These are phyloP conservation scores for Anolis carolinensis DNA, from an alignment of 2,113 vertebrate genomes.

Conservation along the genomic window DNA sequence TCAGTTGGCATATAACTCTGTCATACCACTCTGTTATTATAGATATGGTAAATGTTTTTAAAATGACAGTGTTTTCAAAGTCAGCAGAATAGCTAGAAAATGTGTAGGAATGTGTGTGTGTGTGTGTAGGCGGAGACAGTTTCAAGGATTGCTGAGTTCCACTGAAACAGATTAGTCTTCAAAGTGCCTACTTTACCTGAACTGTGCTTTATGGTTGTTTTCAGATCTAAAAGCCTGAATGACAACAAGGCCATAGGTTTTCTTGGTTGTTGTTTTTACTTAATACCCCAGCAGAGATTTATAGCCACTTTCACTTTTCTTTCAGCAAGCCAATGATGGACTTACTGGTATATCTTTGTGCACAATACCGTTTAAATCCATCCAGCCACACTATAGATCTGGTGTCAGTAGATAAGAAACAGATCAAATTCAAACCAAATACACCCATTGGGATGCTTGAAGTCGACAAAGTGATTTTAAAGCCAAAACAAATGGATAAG, in stretches of 20 bases:
- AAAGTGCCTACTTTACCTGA: neutral
- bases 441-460: slow-evolving; percentile 90
- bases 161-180: neutral
- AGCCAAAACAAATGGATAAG: slow-evolving; percentile 88
- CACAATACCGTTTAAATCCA: slow-evolving; percentile 93
- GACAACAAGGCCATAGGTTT: neutral
- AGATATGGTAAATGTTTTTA: neutral
- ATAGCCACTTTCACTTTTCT: slow-evolving; percentile 18
- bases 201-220: neutral
- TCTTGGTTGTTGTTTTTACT: slow-evolving; percentile 30
- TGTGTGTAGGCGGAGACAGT: neutral
- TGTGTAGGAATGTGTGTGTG: neutral
- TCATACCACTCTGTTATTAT: neutral
- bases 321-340: slow-evolving; percentile 96
- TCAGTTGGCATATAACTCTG: neutral
- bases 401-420: slow-evolving; percentile 84
- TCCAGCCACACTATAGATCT: slow-evolving; percentile 91
- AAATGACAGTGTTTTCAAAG: neutral
- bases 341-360: slow-evolving; percentile 92
- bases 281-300: slow-evolving; percentile 33
- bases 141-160: neutral
- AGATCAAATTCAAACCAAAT: slow-evolving; percentile 92
- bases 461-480: slow-evolving; percentile 91
- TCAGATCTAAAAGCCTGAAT: neutral
- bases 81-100: neutral